Conservation (phyloP, 2,797 vertebrate species). For the Microctenopoma stevenorrisi region DNA sequence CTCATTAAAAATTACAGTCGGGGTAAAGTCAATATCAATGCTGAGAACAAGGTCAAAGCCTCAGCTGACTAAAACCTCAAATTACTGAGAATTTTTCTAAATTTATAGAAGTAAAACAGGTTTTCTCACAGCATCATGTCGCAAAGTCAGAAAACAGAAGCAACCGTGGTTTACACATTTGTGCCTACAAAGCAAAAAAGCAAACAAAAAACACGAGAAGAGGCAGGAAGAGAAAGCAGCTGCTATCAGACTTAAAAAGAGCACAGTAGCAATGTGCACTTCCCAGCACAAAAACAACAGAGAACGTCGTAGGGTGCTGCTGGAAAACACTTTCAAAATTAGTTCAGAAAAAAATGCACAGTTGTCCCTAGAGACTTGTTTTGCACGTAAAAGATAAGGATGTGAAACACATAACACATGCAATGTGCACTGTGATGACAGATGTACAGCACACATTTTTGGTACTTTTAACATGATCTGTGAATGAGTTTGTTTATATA, state of each 20-base stretch:
- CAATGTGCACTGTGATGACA: too few relatives aligned
- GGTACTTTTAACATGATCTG: too few relatives aligned
- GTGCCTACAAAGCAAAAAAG: neutral
- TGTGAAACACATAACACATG: neutral
- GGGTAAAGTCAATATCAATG: too few relatives aligned
- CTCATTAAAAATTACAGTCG: too few relatives aligned
- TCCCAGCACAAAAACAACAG: neutral
- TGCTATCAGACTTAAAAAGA: conserved; percentile 33
- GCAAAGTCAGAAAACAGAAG: neutral
- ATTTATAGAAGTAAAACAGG: neutral
- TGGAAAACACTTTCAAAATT: conserved; percentile 1
- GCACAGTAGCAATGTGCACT: neutral
- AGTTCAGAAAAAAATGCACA: neutral
- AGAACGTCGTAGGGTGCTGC: neutral
- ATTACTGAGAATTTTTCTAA: neutral
- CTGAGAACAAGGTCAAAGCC: too few relatives aligned
- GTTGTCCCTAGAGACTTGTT: neutral
- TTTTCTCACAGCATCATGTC: neutral
- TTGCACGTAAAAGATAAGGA: neutral
- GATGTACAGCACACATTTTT: too few relatives aligned
- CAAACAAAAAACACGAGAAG: neutral
- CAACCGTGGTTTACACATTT: neutral
- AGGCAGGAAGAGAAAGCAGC: conserved; percentile 53
- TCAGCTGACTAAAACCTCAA: too few relatives aligned
- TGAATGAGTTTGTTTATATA: too few relatives aligned